Base-by-base conservation (phyloP, 2,888 invertebrate species). In the Punctoribates punctum region DNA sequence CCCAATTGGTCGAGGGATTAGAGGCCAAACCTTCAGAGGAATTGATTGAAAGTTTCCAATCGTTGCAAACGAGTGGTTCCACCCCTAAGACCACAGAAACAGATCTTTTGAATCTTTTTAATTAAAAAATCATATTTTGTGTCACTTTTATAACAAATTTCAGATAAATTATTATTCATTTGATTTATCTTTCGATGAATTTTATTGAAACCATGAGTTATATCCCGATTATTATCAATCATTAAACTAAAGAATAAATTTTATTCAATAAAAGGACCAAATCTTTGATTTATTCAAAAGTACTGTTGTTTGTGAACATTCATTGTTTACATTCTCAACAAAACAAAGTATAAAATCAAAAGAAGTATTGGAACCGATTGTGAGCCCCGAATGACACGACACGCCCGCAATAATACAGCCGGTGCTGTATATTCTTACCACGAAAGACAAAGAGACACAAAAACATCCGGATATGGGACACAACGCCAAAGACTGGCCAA, bases 361-460 rank as follows among this genome's bases (percentile, higher is more conserved):
- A 34, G 34, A 34, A 34, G 34, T 34, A 8, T 54, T 54, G n/a
- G 20, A 73, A 23, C 27, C 2, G 9, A 38, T 1, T 9, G 4
- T 51, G n/a, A 23, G 25, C 23, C 23, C 20, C 77, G 62, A 57
- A 95, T 95, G 95, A 95, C 95, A 0, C 88, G 99, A 75, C 99
- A 99, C 83, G 98, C 96, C 13, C 90, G 94, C 84, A 99, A 99
- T 85, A 95, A 95, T 82, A 99, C 99, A 0, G 98, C 99, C 0
- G 95, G 96, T 76, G 94, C 97, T 11, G 97, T 98, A 13, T 99
- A 99, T 83, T 96, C 98, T 0, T 98, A 99, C 82, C 94, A 96
- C 82, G 99, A 99, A 83, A 94, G 96, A 85, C 92, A 95, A 84
- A 95, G 95, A 83, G 98, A 99, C 83, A 94, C 96, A 0, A 89